Percentiles rank a stretch among this genome's conserved stretches.
Conservation (phyloP, 1,140 invertebrate species). For the Trichonephila inaurata region DNA sequence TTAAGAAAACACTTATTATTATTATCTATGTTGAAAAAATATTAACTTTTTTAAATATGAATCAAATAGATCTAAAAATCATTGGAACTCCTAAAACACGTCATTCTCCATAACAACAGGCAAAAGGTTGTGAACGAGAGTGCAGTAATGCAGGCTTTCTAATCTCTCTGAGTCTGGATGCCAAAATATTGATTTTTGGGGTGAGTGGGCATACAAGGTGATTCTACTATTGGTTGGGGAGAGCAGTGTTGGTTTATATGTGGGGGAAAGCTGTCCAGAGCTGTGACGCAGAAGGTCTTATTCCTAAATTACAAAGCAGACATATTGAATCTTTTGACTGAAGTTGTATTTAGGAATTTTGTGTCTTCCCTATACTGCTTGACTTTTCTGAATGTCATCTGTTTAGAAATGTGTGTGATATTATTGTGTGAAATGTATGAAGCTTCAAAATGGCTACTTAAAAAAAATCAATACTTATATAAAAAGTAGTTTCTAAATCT, state of each 20-base stretch:
- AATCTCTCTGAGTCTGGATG: slow-evolving; percentile 17
- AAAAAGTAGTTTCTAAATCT: not conserved
- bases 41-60: too few relatives aligned
- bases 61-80: not conserved
- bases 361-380: slow-evolving; percentile 41
- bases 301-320: slow-evolving; percentile 68
- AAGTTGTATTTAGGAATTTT: slow-evolving; percentile 24
- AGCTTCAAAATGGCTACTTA: slow-evolving; percentile 1
- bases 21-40: too few relatives aligned
- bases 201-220: slow-evolving; percentile 74
- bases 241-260: slow-evolving; percentile 39
- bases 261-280: slow-evolving; percentile 21
- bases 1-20: too few relatives aligned
- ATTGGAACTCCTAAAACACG: not conserved
- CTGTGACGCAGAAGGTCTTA: slow-evolving; percentile 70
- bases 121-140: slow-evolving; percentile 40
- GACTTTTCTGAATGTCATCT: slow-evolving; percentile 1
- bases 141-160: slow-evolving; percentile 63
- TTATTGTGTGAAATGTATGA: not conserved
- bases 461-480: slow-evolving; percentile 32
- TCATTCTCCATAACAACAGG: not conserved
- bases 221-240: slow-evolving; percentile 72
- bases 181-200: slow-evolving; percentile 74
- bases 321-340: slow-evolving; percentile 73
- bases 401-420: slow-evolving; percentile 29